Conservation (phyloP, 2,113 vertebrate genomes). For the Pteropus alecto region DNA sequence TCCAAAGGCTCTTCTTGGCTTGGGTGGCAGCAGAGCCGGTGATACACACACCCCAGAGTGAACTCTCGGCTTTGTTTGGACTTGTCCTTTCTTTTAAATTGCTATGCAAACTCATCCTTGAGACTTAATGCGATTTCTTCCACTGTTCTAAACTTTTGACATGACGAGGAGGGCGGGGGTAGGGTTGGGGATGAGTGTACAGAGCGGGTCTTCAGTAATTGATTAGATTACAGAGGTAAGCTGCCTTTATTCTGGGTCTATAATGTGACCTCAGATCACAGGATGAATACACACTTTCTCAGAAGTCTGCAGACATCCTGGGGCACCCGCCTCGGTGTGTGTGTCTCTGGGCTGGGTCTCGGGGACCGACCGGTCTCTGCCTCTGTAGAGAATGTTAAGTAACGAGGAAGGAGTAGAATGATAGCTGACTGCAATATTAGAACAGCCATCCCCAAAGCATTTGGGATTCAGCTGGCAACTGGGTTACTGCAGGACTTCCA, state of each 20-base stretch:
- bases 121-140: not conserved
- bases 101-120: not conserved
- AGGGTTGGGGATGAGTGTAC: not conserved
- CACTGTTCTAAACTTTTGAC: not conserved
- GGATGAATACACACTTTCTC: not conserved
- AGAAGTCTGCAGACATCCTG: not conserved
- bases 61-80: not conserved
- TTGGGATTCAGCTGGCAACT: not conserved
- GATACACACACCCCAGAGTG: rapidly evolving
- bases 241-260: not conserved
- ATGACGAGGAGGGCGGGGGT: not conserved
- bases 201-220: not conserved
- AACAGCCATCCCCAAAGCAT: not conserved
- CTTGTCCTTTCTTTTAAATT: not conserved
- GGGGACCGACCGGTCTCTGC: not conserved
- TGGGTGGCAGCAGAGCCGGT: not conserved
- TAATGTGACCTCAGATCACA: not conserved
- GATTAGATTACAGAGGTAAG: not conserved
- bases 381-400: not conserved
- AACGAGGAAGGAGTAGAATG: not conserved
- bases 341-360: rapidly evolving
- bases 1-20: not conserved
- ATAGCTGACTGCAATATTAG: not conserved
- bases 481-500: not conserved
- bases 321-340: rapidly evolving